phyloP scores from a whole-genome alignment of 2,113 vertebrate species.

The Spea multiplicata region DNA sequence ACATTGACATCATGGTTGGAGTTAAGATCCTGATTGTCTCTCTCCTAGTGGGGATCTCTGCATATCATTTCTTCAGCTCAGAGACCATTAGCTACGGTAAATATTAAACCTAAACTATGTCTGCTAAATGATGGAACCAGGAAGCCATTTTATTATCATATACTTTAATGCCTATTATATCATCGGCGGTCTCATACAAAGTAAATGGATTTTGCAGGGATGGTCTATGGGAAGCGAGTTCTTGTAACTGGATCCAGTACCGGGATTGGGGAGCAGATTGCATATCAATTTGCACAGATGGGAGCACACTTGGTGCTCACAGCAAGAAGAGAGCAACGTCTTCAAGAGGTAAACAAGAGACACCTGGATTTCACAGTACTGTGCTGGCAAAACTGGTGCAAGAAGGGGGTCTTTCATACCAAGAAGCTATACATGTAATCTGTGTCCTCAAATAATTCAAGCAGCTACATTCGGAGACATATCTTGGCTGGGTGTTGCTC shows the following conservation, averaged over 20 bases:
- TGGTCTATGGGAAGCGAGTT: conserved; percentile 4
- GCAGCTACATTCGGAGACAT: too few relatives aligned
- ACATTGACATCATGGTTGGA: conserved; percentile 2
- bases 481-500: too few relatives aligned
- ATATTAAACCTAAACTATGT: neutral
- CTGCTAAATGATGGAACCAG: too few relatives aligned
- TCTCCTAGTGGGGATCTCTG: conserved; percentile 10
- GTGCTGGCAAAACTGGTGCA: too few relatives aligned
- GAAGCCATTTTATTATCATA: too few relatives aligned
- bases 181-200: too few relatives aligned
- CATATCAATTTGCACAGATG: conserved; percentile 41
- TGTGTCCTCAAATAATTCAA: too few relatives aligned
- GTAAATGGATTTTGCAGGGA: conserved; percentile 20
- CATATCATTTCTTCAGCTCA: conserved; percentile 28
- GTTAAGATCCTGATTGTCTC: neutral
- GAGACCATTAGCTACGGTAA: conserved; percentile 41
- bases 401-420: too few relatives aligned
- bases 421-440: too few relatives aligned
- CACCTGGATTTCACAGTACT: too few relatives aligned
- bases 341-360: conserved; percentile 32
- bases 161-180: too few relatives aligned
- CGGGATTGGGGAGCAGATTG: conserved; percentile 49
- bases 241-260: conserved; percentile 49
- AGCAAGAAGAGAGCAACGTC: conserved; percentile 31
- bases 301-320: conserved; percentile 49